These are phyloP conservation scores for Diaprepes abbreviatus DNA, from an alignment of 2,888 invertebrate genomes.

Conservation along the genomic window DNA sequence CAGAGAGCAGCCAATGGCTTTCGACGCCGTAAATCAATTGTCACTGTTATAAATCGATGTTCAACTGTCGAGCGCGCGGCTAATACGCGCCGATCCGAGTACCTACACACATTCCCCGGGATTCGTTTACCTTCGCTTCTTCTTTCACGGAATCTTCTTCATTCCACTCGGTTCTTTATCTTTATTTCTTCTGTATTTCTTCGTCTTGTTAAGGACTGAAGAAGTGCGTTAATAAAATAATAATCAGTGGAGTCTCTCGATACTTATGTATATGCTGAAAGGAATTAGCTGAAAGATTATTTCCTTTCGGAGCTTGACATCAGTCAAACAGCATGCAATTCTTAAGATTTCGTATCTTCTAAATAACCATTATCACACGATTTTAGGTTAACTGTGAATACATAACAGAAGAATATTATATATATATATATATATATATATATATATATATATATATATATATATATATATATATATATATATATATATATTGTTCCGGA, in stretches of 20 bases:
- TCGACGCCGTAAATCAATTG: constrained; percentile 67
- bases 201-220: constrained; percentile 27
- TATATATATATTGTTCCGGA: no score
- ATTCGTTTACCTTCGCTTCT: constrained; percentile 65
- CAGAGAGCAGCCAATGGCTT: constrained; percentile 61
- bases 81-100: constrained; percentile 65
- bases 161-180: constrained; percentile 32
- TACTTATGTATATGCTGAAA: background rate
- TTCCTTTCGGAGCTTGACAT: background rate
- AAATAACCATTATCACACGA: no score
- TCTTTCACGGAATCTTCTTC: constrained; percentile 39
- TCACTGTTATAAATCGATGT: constrained; percentile 68
- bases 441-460: no score
- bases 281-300: background rate
- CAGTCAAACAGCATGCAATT: no score
- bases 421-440: no score
- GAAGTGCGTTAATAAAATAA: constrained; percentile 2
- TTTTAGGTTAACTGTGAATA: no score
- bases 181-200: constrained; percentile 37
- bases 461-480: no score
- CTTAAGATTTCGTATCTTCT: no score
- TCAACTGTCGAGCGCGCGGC: constrained; percentile 66
- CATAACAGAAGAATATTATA: no score
- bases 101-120: constrained; percentile 67
- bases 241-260: background rate